These are phyloP conservation scores for Aphaenogaster floridana DNA, from an alignment of 1,140 invertebrate genomes.

Conservation along the genomic window DNA sequence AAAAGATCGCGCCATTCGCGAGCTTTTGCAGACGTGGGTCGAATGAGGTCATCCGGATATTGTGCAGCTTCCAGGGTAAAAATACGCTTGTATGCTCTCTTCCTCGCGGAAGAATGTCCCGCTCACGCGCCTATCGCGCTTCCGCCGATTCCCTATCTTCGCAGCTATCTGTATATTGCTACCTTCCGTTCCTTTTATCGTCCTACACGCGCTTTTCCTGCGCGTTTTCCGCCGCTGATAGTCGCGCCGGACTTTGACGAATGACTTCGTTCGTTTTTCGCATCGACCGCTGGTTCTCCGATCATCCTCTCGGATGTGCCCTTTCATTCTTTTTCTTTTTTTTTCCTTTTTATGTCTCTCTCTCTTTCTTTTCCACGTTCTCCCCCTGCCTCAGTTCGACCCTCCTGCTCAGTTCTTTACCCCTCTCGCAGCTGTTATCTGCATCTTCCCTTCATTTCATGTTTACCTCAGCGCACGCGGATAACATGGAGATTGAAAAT, in stretches of 20 bases:
- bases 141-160: neutral
- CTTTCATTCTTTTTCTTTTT: neutral
- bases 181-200: slow-evolving; percentile 1
- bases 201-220: slow-evolving; percentile 33
- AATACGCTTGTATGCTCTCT: slow-evolving; percentile 38
- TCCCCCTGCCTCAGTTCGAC: neutral
- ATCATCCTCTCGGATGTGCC: neutral
- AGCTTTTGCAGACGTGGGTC: slow-evolving; percentile 65
- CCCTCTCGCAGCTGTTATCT: slow-evolving; percentile 30
- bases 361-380: neutral
- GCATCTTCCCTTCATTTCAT: slow-evolving; percentile 35
- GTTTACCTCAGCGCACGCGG: slow-evolving; percentile 9
- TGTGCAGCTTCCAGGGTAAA: slow-evolving; percentile 59
- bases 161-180: neutral
- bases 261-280: slow-evolving; percentile 59
- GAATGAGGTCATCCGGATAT: slow-evolving; percentile 66
- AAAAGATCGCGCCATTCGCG: slow-evolving; percentile 73
- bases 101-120: neutral
- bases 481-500: slow-evolving; percentile 55
- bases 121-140: neutral
- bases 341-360: neutral
- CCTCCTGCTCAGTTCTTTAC: neutral
- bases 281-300: neutral
- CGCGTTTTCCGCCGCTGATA: slow-evolving; percentile 48
- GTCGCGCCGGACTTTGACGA: slow-evolving; percentile 62